Evolutionary conservation across 2,113 vertebrate genomes (phyloP).

Genomic region (Melanerpes formicivorus): DNA sequence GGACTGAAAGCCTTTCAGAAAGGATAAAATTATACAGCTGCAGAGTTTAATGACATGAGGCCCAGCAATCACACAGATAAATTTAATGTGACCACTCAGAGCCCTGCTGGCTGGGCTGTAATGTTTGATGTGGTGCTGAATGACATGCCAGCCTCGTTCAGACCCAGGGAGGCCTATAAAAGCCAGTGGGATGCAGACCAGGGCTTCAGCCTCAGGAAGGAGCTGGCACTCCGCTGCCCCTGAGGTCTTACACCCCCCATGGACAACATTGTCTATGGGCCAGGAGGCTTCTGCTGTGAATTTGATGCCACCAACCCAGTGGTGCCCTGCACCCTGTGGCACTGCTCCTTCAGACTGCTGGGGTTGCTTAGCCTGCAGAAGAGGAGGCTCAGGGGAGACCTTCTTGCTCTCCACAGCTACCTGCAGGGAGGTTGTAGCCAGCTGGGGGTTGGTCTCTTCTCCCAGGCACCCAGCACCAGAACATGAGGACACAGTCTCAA

Average conservation of each 20-base stretch:
- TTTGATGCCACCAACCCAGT: accelerated
- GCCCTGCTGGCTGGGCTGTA: not conserved
- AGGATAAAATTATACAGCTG: not conserved
- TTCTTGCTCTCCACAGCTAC: no score
- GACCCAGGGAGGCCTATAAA: not conserved
- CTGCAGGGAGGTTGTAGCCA: no score
- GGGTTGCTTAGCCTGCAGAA: not conserved
- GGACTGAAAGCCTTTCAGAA: not conserved
- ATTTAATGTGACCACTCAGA: not conserved
- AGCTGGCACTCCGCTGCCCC: not conserved
- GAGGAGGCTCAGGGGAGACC: no score
- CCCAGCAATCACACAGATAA: not conserved
- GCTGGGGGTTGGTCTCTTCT: no score
- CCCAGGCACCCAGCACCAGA: no score
- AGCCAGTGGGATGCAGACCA: not conserved
- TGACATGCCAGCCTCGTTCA: not conserved
- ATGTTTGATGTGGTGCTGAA: not conserved
- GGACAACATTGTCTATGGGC: accelerated
- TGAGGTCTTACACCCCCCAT: not conserved
- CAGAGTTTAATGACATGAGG: not conserved
- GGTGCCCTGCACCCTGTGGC: not conserved
- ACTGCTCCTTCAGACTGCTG: not conserved
- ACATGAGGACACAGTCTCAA: no score
- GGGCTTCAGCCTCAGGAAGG: not conserved
- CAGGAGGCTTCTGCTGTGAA: not conserved